Evolutionary conservation across 2,113 vertebrate species (phyloP).

Genomic region (Laterallus jamaicensis): DNA sequence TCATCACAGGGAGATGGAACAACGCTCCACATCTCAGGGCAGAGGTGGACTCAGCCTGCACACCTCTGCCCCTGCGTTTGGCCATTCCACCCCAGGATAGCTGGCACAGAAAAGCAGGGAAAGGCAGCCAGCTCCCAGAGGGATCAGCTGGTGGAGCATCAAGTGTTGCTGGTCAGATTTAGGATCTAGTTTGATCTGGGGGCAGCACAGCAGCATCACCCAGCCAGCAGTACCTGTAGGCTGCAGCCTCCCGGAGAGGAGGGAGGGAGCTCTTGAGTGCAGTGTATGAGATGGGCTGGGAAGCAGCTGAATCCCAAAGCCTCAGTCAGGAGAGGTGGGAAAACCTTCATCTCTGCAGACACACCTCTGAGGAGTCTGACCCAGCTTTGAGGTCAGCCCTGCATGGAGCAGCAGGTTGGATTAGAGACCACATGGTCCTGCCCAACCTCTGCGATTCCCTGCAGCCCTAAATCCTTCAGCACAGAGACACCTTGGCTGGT

Average conservation of each 20-base stretch:
- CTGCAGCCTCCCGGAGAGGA: background rate
- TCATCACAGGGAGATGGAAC: rapidly evolving
- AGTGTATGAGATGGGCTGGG: background rate
- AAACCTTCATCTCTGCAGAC: background rate
- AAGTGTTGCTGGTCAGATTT: background rate
- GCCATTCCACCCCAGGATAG: background rate
- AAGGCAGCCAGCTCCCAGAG: background rate
- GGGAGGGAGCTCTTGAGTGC: background rate
- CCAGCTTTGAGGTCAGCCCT: background rate
- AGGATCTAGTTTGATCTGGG: background rate
- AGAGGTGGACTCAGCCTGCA: background rate
- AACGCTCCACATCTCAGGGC: rapidly evolving
- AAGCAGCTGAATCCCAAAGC: background rate
- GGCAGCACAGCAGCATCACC: background rate
- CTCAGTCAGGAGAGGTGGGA: background rate
- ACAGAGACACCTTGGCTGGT: background rate
- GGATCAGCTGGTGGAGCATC: background rate
- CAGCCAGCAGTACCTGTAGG: background rate
- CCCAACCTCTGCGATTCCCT: background rate
- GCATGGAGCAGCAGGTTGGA: background rate
- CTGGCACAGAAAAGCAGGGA: background rate
- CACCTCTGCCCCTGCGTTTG: background rate
- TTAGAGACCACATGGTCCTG: background rate
- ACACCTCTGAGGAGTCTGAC: background rate
- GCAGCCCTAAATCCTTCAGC: background rate